Evolutionary conservation across 2,113 vertebrate genomes (phyloP), one percentile per base, ranked within the genome.

Genomic region (Sialia sialis): DNA sequence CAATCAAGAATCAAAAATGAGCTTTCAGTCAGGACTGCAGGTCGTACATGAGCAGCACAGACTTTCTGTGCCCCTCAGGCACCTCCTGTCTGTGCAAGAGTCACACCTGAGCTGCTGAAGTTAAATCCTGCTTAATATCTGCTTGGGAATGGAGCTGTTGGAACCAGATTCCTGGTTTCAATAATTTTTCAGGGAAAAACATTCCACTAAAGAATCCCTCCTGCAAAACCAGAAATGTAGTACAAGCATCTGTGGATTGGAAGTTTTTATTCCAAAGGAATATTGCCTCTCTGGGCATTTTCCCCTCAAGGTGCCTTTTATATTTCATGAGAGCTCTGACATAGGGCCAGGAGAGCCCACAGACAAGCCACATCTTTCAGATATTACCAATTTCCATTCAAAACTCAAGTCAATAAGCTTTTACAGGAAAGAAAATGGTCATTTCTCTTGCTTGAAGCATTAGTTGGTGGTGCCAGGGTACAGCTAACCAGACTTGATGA

Each of bases 211-310:
- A n/a, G 30, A 19, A 69, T 60, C 58, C 46, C 11, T 46, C 62
- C n/a, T 85, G 27, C 49, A 84, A n/a, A 89, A 68, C 2, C 48
- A 68, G 70, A 20, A 69, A 73, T 2, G 1, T 18, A 12, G 32
- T 2, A 23, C 1, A 5, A 73, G 46, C 0, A 2, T 11, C 79
- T 1, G 0, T 43, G 11, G 16, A 14, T 60, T 5, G 43, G 43
- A 64, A 73, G 14, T 51, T 75, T 34, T 78, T 4, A 3, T 76
- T 58, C 52, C 52, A 56, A 82, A 83, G 83, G 29, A 77, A 44
- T 54, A 38, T 29, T 52, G 17, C 21, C 18, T 77, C 43, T 78
- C 39, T 43, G 0, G 3, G 55, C 39, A 14, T 59, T 30, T 36
- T 15, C 13, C 32, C 34, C 15, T 7, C 49, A 49, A 87, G 6